phyloP scores from a whole-genome alignment of 2,888 invertebrate genomes.

The Ophioninae sp. region DNA sequence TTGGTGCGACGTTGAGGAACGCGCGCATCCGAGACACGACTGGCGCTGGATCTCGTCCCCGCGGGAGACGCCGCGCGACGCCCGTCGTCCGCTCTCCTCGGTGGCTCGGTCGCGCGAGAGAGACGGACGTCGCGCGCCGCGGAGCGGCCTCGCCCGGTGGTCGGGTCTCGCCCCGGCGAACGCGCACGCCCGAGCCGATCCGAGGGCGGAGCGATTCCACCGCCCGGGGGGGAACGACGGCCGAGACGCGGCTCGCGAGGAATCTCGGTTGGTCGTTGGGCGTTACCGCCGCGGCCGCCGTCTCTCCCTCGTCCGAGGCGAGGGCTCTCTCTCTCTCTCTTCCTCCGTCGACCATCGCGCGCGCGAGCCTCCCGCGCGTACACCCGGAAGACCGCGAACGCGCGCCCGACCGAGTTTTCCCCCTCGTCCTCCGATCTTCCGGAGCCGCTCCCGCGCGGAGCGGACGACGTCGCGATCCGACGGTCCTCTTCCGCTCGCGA shows the following conservation, averaged over 20 bases:
- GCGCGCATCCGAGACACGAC: conserved; percentile 77
- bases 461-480: conserved; percentile 28
- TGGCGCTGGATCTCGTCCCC: conserved; percentile 65
- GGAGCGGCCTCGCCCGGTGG: too few relatives aligned
- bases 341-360: conserved; percentile 37
- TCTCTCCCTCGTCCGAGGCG: conserved; percentile 69
- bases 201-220: conserved; percentile 17
- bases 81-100: not conserved
- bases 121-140: conserved; percentile 4
- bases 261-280: conserved; percentile 71
- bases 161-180: not conserved
- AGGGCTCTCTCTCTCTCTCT: not conserved
- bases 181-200: not conserved
- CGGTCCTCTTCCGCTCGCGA: not conserved
- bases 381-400: not conserved
- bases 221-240: conserved; percentile 39
- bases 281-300: conserved; percentile 72
- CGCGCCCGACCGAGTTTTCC: too few relatives aligned
- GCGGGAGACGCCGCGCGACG: conserved; percentile 58
- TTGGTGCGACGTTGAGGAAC: conserved; percentile 71
- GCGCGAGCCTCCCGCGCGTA: conserved; percentile 69
- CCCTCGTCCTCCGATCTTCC: not conserved
- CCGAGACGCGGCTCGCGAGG: conserved; percentile 16
- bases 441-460: not conserved
- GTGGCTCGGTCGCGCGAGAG: not conserved